A percentile compares a stretch with the other conserved stretches of the same genome.
Conservation (phyloP, 2,113 vertebrate genomes). For the Chloropsis hardwickii region DNA sequence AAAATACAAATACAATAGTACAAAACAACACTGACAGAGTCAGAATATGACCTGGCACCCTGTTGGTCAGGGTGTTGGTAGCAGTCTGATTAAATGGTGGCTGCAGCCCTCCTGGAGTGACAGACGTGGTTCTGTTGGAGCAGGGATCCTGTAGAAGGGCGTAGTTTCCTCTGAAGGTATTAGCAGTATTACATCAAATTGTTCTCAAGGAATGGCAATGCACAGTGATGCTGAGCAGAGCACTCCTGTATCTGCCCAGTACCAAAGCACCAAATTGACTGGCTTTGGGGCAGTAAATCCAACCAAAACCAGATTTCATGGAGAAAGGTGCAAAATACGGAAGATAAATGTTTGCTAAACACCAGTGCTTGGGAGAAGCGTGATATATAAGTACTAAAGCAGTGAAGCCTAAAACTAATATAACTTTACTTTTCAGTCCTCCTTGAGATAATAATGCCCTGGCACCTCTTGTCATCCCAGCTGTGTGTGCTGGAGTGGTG, state of each 20-base stretch:
- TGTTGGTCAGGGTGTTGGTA: too few species aligned
- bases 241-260: neutral
- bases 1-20: too few species aligned
- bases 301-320: neutral
- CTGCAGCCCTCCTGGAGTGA: too few species aligned
- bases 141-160: too few species aligned
- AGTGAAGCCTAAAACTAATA: neutral
- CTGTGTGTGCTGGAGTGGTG: neutral
- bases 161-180: neutral
- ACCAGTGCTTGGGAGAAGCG: fast-evolving
- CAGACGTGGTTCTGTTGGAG: too few species aligned
- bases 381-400: neutral
- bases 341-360: neutral
- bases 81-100: too few species aligned
- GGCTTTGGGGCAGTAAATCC: neutral
- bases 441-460: neutral
- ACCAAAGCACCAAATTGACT: neutral
- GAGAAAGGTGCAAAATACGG: neutral
- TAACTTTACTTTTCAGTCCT: neutral
- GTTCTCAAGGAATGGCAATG: neutral
- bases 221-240: neutral
- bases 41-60: too few species aligned
- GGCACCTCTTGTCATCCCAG: neutral
- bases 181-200: neutral
- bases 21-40: too few species aligned